Evolutionary conservation across 2,797 vertebrate genomes (phyloP).

Genomic region (Spheniscus humboldti): DNA sequence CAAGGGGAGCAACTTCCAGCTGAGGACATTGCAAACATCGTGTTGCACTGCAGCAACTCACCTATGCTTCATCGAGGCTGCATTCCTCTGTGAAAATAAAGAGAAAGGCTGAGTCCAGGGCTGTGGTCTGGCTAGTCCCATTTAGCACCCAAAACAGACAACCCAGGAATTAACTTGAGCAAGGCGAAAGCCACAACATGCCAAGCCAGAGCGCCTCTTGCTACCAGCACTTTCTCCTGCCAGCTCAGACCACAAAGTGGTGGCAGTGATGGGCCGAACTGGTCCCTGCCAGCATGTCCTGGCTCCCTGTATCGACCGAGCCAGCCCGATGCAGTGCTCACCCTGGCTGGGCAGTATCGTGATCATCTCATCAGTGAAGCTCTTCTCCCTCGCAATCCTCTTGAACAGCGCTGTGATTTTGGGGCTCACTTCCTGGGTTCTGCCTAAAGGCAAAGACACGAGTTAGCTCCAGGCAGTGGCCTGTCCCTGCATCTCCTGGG

Average conservation of each 20-base stretch:
- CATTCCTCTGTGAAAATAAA: slow-evolving; percentile 41
- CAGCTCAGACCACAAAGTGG: not conserved
- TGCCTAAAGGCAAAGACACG: not conserved
- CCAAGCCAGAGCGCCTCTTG: not conserved
- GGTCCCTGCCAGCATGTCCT: not conserved
- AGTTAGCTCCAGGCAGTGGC: not conserved
- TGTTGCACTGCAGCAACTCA: not conserved
- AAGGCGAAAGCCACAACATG: not conserved
- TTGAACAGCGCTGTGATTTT: not conserved
- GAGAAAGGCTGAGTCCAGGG: not conserved
- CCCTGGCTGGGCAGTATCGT: slow-evolving; percentile 12
- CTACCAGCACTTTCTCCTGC: not conserved
- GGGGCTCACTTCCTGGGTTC: not conserved
- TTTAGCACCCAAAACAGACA: not conserved
- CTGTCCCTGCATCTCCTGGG: not conserved
- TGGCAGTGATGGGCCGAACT: not conserved
- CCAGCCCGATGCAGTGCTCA: not conserved
- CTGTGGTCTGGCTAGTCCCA: not conserved
- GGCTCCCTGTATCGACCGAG: not conserved
- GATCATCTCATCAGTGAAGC: not conserved
- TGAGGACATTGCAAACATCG: not conserved
- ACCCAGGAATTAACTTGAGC: not conserved
- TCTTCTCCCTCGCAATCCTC: not conserved
- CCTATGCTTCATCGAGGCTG: not conserved
- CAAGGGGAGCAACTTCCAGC: not conserved